Evolutionary conservation across 2,797 vertebrate genomes (phyloP), one percentile per base, ranked within the genome.

Genomic region (Crocodylus rhombifer): DNA sequence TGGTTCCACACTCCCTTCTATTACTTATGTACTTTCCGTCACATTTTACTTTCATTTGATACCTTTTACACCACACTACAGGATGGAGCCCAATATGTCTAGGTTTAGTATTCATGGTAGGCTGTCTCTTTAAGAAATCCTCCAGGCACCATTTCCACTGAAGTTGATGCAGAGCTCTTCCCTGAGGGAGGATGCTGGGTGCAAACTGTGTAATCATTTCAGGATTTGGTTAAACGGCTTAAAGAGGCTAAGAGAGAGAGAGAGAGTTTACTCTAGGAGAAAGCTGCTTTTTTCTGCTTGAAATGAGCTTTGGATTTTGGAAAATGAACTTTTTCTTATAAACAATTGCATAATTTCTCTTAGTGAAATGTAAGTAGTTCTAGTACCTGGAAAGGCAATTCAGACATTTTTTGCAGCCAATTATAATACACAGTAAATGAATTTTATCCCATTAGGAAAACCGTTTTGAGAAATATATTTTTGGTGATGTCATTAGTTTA

Each of bases 371-470:
- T 25, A 74, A 67, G 21, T 82, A 80, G 64, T 18, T 73, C 69
- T 25, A 16, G 13, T 26, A 14, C 36, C 42, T 51, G 14, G 36
- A 6, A 23, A 73, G 23, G 33, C 36, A 73, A 36, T 84, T 94
- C 78, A 58, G 7, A 3, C 63, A 2, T 57, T 88, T 93, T 91
- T 91, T 90, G 65, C n/a, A 76, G n/a, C 71, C 82, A 84, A 84
- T 73, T 92, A 90, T 42, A 30, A 76, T 42, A 84, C 61, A 82
- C 30, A 42, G 20, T 56, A 80, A 14, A 89, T 90, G 91, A 86
- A 82, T 89, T 90, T 5, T 17, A 90, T 64, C 14, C 86, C 82
- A 82, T 51, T 82, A 77, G 10, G 77, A 89, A 85, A 91, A 80
- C 5, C 1, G 5, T 51, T 91, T n/a, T 79, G 6, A 65, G 55